Percentiles rank a stretch among this genome's conserved stretches.
Conservation (phyloP, 1,140 invertebrate genomes). For the Drosophila bocki region DNA sequence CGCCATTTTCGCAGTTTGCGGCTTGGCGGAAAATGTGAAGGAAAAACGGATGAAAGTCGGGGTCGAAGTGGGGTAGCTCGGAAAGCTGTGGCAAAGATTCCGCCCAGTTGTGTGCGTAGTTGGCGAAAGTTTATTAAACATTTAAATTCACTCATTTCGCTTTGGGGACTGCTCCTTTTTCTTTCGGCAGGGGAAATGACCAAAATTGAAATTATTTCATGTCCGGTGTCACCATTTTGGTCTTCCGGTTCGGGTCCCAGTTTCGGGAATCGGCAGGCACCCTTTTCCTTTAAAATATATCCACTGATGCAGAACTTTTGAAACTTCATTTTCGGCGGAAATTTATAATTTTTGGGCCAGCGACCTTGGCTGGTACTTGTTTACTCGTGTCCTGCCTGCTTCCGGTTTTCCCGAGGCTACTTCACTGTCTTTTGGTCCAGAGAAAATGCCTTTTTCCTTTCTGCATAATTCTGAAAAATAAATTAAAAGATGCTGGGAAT, state of each 20-base stretch:
- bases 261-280: conserved; percentile 7
- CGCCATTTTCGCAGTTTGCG: conserved; percentile 71
- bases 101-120: conserved; percentile 44
- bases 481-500: conserved; percentile 10
- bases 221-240: conserved; percentile 78
- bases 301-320: conserved; percentile 71
- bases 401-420: conserved; percentile 34
- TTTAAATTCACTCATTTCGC: conserved; percentile 77
- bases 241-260: conserved; percentile 48
- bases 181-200: conserved; percentile 67
- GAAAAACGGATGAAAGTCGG: neutral
- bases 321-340: conserved; percentile 53
- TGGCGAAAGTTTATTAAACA: conserved; percentile 78
- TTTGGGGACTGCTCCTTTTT: conserved; percentile 43
- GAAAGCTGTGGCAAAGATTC: conserved; percentile 23
- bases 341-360: conserved; percentile 63
- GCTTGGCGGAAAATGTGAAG: conserved; percentile 42
- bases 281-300: conserved; percentile 63
- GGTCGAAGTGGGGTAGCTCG: neutral
- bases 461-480: conserved; percentile 37
- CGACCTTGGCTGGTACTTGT: conserved; percentile 44
- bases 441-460: conserved; percentile 26
- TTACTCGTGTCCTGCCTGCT: conserved; percentile 46
- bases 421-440: conserved; percentile 2
- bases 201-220: conserved; percentile 81